A percentile compares a stretch with the other conserved stretches of the same genome.
phyloP scores from a whole-genome alignment of 2,888 invertebrate genomes.

The Danaus chrysippus region DNA sequence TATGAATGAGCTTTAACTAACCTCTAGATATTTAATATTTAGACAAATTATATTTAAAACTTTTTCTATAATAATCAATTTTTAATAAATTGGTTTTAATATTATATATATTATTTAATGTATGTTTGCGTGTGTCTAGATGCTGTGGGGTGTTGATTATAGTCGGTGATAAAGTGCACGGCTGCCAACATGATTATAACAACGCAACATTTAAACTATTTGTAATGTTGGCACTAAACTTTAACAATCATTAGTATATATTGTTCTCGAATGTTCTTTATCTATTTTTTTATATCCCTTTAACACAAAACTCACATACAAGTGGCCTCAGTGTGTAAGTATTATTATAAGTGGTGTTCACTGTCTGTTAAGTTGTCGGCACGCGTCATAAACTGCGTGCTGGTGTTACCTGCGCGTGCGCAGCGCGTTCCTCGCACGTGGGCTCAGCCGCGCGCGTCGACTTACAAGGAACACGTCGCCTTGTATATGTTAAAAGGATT shows the following conservation, averaged over 20 bases:
- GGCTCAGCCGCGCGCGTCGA: constrained; percentile 44
- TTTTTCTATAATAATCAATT: no score
- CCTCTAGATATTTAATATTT: no score
- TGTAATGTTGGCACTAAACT: neutral
- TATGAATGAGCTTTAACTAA: no score
- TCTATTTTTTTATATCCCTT: constrained; percentile 2
- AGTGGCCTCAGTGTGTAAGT: no score
- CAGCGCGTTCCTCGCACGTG: constrained; percentile 51
- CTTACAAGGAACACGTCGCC: constrained; percentile 41
- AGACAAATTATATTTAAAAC: no score
- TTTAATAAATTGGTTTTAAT: constrained; percentile 9
- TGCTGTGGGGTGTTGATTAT: constrained; percentile 51
- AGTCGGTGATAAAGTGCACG: constrained; percentile 73
- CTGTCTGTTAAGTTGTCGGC: constrained; percentile 30
- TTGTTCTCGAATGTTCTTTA: constrained; percentile 48
- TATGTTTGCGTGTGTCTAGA: constrained; percentile 35
- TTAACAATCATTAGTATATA: neutral
- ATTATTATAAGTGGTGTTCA: no score
- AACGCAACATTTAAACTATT: neutral
- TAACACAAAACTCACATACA: no score
- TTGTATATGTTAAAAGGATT: constrained; percentile 31
- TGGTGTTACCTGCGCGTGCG: constrained; percentile 43
- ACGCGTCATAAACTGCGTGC: constrained; percentile 44
- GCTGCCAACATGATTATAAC: constrained; percentile 64
- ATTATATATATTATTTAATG: constrained; percentile 39